Conservation (phyloP, 2,888 invertebrate species). For the Mesochorus sp. region DNA sequence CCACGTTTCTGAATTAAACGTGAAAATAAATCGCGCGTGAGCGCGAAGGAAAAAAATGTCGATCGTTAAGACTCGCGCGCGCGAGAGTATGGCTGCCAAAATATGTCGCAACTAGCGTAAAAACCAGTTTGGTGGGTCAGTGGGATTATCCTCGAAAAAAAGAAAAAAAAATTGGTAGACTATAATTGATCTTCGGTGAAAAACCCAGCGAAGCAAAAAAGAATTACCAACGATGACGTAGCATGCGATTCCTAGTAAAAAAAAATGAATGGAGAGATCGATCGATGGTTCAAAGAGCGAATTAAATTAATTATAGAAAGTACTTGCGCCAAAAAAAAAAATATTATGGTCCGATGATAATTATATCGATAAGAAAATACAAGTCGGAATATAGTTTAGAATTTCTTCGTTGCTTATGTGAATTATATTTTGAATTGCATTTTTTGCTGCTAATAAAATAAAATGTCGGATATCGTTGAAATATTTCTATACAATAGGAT, state of each 20-base stretch:
- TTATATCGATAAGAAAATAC: background rate
- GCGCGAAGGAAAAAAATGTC: background rate
- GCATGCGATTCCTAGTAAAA: background rate
- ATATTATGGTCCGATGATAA: too few species aligned
- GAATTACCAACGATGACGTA: background rate
- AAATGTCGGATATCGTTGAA: constrained; percentile 15
- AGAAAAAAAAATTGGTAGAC: constrained; percentile 12
- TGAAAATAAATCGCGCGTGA: constrained; percentile 2
- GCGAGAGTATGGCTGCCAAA: constrained; percentile 12
- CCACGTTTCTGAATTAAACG: constrained; percentile 3
- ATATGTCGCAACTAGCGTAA: constrained; percentile 32
- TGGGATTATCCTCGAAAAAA: constrained; percentile 25
- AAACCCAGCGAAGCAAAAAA: background rate
- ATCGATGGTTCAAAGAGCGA: constrained; percentile 22
- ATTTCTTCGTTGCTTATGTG: background rate
- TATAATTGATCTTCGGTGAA: constrained; percentile 1
- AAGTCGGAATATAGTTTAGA: background rate
- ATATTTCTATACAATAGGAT: too few species aligned
- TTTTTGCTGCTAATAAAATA: too few species aligned
- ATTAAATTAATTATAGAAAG: background rate
- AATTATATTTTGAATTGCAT: background rate
- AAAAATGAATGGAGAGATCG: background rate
- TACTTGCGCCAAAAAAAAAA: background rate
- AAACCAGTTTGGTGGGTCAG: constrained; percentile 51
- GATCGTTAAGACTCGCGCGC: constrained; percentile 11